These are phyloP conservation scores for Geothlypis trichas DNA, from an alignment of 2,113 vertebrate genomes.

Conservation along the genomic window DNA sequence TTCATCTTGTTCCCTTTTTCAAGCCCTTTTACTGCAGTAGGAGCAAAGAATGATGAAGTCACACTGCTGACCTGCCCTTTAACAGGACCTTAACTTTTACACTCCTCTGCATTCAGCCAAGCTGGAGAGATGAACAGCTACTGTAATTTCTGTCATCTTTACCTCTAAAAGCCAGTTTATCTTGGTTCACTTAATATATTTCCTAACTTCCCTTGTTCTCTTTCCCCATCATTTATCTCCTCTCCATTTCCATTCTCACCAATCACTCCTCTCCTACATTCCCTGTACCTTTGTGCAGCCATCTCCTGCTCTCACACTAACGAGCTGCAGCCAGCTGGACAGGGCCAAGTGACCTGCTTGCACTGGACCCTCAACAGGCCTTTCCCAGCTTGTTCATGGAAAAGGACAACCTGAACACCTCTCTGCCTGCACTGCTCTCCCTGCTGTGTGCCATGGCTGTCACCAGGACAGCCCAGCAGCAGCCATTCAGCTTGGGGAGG, in stretches of 20 bases:
- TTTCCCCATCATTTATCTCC: not conserved
- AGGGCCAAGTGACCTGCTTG: not conserved
- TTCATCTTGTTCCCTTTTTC: slow-evolving; percentile 15
- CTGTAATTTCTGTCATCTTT: slow-evolving; percentile 19
- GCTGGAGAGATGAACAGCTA: slow-evolving; percentile 14
- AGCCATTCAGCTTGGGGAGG: not conserved
- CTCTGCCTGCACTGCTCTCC: not conserved
- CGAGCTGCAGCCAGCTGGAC: not conserved
- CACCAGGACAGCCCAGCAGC: not conserved
- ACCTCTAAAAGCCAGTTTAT: slow-evolving; percentile 48
- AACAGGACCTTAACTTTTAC: slow-evolving; percentile 27
- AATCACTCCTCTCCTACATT: not conserved
- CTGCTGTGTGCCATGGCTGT: not conserved
- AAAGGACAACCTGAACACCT: not conserved
- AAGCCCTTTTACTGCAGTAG: slow-evolving; percentile 1
- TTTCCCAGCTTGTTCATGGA: not conserved
- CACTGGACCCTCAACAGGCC: not conserved
- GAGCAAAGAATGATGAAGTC: slow-evolving; percentile 22
- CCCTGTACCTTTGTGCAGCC: not conserved
- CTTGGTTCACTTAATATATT: slow-evolving; percentile 17
- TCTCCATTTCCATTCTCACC: not conserved
- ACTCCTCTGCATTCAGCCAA: slow-evolving; percentile 33
- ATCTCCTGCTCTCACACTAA: not conserved
- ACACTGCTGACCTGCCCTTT: slow-evolving; percentile 54
- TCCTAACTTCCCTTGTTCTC: not conserved